phyloP scores from a whole-genome alignment of 2,888 invertebrate species.

The Tinea pellionella region DNA sequence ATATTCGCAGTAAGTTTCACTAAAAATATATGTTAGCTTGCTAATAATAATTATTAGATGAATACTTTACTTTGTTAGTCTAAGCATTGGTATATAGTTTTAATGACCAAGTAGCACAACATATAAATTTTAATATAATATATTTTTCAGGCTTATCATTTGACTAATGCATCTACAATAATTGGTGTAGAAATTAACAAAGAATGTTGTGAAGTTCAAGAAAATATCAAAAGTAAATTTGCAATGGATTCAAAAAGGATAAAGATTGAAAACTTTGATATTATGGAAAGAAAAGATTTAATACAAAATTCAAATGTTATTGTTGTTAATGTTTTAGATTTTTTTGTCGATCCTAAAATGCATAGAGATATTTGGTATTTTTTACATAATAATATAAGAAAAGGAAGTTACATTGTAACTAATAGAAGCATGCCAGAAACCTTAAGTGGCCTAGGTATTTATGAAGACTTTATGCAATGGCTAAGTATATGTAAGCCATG shows the following conservation, averaged over 20 bases:
- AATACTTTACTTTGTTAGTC: too few relatives aligned
- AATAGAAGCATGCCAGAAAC: constrained; percentile 69
- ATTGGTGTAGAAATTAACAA: constrained; percentile 78
- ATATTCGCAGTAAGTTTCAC: constrained; percentile 71
- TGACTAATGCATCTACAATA: constrained; percentile 67
- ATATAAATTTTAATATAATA: neutral
- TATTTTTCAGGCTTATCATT: constrained; percentile 69
- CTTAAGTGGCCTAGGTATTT: constrained; percentile 51
- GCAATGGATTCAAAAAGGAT: constrained; percentile 58
- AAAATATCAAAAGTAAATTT: constrained; percentile 65
- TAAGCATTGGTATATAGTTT: neutral
- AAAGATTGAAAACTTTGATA: constrained; percentile 68
- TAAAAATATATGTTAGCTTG: constrained; percentile 17
- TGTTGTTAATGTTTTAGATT: constrained; percentile 77
- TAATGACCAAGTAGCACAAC: too few relatives aligned
- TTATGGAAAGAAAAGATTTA: constrained; percentile 64
- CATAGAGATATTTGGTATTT: constrained; percentile 73
- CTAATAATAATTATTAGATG: too few relatives aligned
- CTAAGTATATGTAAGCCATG: constrained; percentile 47
- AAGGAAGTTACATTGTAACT: constrained; percentile 69
- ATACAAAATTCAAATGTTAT: constrained; percentile 70
- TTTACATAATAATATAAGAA: constrained; percentile 61
- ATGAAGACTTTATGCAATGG: constrained; percentile 61
- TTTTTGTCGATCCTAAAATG: constrained; percentile 70
- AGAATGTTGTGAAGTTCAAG: constrained; percentile 73